Percentiles rank a stretch among this genome's conserved stretches.
phyloP scores from a whole-genome alignment of 2,888 invertebrate species.

The Morpho deidamia region DNA sequence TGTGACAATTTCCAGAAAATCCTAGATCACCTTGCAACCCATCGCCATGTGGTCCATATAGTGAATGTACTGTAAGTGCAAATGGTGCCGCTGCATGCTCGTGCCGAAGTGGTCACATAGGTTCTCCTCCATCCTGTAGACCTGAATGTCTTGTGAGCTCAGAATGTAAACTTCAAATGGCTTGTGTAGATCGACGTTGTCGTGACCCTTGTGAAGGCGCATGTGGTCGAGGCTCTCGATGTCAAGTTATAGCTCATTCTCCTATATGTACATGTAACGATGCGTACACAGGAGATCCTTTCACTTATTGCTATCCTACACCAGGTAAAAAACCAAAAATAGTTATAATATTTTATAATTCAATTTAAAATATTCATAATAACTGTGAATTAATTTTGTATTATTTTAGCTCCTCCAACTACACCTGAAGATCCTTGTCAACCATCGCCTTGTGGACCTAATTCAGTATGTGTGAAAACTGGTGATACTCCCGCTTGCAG shows the following conservation, averaged over 20 bases:
- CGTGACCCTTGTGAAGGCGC: slow-evolving; percentile 86
- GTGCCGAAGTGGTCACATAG: slow-evolving; percentile 84
- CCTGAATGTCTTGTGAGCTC: slow-evolving; percentile 87
- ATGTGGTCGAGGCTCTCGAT: slow-evolving; percentile 84
- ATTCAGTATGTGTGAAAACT: slow-evolving; percentile 80
- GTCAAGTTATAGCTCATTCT: slow-evolving; percentile 85
- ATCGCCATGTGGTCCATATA: slow-evolving; percentile 88
- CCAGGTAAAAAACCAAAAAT: slow-evolving; percentile 62
- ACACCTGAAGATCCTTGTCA: slow-evolving; percentile 77
- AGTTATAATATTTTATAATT: neutral
- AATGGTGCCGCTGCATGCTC: slow-evolving; percentile 82
- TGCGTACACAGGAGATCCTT: slow-evolving; percentile 85
- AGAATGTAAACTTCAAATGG: slow-evolving; percentile 82
- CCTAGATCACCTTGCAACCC: slow-evolving; percentile 80
- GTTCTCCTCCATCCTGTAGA: slow-evolving; percentile 85
- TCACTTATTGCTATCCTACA: slow-evolving; percentile 79
- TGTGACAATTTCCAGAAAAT: slow-evolving; percentile 26
- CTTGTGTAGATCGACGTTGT: slow-evolving; percentile 85
- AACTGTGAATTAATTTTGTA: neutral
- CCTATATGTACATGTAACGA: slow-evolving; percentile 85
- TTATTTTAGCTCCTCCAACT: slow-evolving; percentile 39
- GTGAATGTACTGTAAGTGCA: slow-evolving; percentile 76
- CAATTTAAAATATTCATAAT: neutral
- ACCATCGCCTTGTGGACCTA: slow-evolving; percentile 83
- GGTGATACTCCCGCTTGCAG: slow-evolving; percentile 81